phyloP scores from a whole-genome alignment of 53 echinoderm and acorn worm genomes.

The Zoroaster sp. region DNA sequence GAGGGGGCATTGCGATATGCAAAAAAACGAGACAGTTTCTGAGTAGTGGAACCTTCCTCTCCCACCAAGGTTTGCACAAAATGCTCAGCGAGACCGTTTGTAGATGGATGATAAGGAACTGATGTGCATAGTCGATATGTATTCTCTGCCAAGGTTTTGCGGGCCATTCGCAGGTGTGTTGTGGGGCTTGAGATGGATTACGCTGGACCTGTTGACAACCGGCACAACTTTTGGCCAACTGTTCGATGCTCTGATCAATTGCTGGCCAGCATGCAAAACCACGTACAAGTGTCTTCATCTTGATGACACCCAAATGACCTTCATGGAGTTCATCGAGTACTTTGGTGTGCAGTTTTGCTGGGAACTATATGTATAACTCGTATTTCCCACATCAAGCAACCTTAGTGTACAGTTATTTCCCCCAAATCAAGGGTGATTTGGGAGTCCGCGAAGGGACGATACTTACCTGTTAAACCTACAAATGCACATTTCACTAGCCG shows the following conservation, averaged over 20 bases:
- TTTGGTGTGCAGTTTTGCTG: no score
- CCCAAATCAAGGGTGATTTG: no score
- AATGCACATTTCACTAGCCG: no score
- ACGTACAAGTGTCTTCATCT: conserved; percentile 61
- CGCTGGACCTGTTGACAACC: conserved; percentile 34
- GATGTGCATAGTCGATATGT: no score
- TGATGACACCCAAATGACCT: conserved; percentile 46
- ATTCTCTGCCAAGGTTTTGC: no score
- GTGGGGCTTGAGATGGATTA: conserved; percentile 36
- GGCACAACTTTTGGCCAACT: conserved; percentile 45
- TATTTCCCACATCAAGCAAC: conserved; percentile 43
- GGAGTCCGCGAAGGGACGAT: no score
- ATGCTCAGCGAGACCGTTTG: conserved; percentile 28
- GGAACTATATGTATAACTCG: conserved; percentile 50
- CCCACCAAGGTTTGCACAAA: conserved; percentile 49
- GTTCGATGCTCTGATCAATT: conserved; percentile 55
- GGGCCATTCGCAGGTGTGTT: conserved; percentile 25
- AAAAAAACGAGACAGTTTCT: conserved; percentile 10
- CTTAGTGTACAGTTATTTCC: conserved; percentile 48
- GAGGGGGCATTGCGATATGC: conserved; percentile 47
- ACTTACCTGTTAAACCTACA: no score
- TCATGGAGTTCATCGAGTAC: no score
- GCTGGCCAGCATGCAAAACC: conserved; percentile 58
- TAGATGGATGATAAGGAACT: conserved; percentile 30
- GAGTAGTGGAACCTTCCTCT: conserved; percentile 1